Base-by-base conservation (phyloP, 2,888 invertebrate genomes). In the Metellina segmentata region DNA sequence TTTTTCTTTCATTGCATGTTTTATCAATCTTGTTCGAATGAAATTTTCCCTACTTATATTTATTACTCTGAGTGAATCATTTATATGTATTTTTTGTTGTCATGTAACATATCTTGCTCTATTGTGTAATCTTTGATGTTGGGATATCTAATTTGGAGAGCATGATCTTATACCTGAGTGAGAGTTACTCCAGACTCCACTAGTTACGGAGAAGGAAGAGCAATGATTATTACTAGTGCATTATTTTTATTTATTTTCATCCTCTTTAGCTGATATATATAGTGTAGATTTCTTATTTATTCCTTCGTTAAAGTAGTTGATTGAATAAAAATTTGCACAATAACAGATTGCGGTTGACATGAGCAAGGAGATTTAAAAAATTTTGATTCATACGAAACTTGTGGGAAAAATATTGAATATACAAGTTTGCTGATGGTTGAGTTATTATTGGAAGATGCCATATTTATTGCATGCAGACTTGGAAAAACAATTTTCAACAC, bases 231-330 rank as follows among this genome's bases (percentile, higher is more conserved):
- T 72, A 52, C 74, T 11, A 48, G n/a, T 85, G 53, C 85, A 85
- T 85, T 72, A 74, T 75, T 75, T 52, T 34, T 85, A 85, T 85
- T 85, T 85, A 85, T 75, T 85, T 75, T 85, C 85, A 85, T 85
- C 75, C 53, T 83, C 52, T 72, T 52, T 8, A 85, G 74, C 52
- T 61, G 7, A 83, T 74, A 72, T 85, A 49, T 6, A 11, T 85
- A 85, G 51, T 75, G 53, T 61, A 79, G 79, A 34, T 75, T 85
- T 16, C 53, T 20, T 83, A 82, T 61, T 69, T 71, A 69, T 85
- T 85, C 74, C 74, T 85, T 74, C 9, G 74, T 34, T 34, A 53
- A 53, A 74, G 34, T 48, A n/a, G 52, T 79, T 79, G 61, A 61
- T 48, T 6, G 19, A 20, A 34, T 20, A 7, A 20, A 61, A 34